Percentiles rank a stretch among this genome's conserved stretches.
These are phyloP conservation scores for Tryphoninae sp. DNA, from an alignment of 2,888 invertebrate species.

Conservation along the genomic window DNA sequence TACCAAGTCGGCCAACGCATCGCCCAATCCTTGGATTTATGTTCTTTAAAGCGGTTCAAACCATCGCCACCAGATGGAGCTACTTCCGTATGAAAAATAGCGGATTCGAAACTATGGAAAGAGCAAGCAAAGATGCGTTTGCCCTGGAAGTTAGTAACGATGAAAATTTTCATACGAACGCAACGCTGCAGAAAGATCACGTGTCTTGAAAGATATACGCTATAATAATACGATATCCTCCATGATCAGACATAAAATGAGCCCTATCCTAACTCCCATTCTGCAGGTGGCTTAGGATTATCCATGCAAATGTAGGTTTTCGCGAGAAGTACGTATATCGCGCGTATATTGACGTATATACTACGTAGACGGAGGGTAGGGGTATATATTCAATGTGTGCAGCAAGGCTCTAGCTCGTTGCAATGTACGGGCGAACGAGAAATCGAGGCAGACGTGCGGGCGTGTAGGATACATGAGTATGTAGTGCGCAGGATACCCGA, in stretches of 20 bases:
- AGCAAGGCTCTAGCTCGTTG: slow-evolving; percentile 5
- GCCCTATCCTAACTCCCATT: background rate
- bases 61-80: too few species aligned
- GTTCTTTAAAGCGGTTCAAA: too few species aligned
- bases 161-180: too few species aligned
- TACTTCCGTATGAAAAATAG: too few species aligned
- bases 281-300: slow-evolving; percentile 34
- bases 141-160: too few species aligned
- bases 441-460: slow-evolving; percentile 37
- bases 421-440: slow-evolving; percentile 11
- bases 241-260: slow-evolving; percentile 1
- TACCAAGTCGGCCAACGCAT: too few species aligned
- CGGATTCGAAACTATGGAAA: too few species aligned
- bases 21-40: too few species aligned
- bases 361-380: background rate
- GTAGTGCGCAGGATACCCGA: slow-evolving; percentile 46
- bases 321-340: slow-evolving; percentile 11
- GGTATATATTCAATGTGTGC: slow-evolving; percentile 29
- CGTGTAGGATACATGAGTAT: slow-evolving; percentile 12
- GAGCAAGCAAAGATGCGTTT: too few species aligned
- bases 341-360: slow-evolving; percentile 18
- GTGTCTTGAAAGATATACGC: background rate
- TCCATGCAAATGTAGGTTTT: background rate
- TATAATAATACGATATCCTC: background rate
- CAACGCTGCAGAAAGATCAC: background rate